A percentile compares a stretch with the other conserved stretches of the same genome.
phyloP scores from a whole-genome alignment of 35 echinoderm and acorn worm genomes.

The Holothuria glaberrima region DNA sequence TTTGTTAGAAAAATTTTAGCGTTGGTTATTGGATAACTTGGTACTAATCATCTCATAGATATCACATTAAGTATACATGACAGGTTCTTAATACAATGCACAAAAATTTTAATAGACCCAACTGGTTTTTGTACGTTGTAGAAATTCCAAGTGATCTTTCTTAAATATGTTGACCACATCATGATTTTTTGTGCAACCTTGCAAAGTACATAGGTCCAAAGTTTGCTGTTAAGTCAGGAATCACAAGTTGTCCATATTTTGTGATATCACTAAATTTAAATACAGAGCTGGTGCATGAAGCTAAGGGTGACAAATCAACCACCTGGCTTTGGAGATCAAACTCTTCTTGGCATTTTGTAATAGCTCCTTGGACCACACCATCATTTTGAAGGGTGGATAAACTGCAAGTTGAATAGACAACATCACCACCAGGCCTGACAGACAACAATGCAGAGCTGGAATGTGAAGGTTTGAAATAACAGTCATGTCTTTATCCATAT shows the following conservation, averaged over 20 bases:
- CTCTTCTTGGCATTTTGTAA: slow-evolving; percentile 62
- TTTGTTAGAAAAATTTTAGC: no score
- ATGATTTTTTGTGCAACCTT: slow-evolving; percentile 33
- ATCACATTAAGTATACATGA: no score
- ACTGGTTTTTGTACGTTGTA: no score
- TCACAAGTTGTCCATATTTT: slow-evolving; percentile 81
- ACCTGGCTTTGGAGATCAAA: slow-evolving; percentile 59
- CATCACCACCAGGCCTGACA: slow-evolving; percentile 88
- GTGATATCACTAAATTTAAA: slow-evolving; percentile 71
- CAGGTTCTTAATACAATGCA: no score
- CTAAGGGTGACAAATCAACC: slow-evolving; percentile 91
- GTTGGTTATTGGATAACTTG: no score
- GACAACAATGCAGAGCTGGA: slow-evolving; percentile 79
- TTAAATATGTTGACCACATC: no score
- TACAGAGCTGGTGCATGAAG: slow-evolving; percentile 36
- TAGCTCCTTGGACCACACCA: slow-evolving; percentile 73
- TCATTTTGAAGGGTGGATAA: slow-evolving; percentile 92
- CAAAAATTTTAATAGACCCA: no score
- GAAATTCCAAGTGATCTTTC: no score
- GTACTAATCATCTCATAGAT: no score
- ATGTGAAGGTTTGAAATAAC: not conserved
- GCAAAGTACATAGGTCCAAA: slow-evolving; percentile 98
- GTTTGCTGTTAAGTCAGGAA: slow-evolving; percentile 76
- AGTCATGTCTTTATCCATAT: no score
- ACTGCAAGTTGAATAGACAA: slow-evolving; percentile 94